Evolutionary conservation across 2,797 vertebrate species (phyloP), one percentile per base, ranked within the genome.

Genomic region (Peromyscus eremicus): DNA sequence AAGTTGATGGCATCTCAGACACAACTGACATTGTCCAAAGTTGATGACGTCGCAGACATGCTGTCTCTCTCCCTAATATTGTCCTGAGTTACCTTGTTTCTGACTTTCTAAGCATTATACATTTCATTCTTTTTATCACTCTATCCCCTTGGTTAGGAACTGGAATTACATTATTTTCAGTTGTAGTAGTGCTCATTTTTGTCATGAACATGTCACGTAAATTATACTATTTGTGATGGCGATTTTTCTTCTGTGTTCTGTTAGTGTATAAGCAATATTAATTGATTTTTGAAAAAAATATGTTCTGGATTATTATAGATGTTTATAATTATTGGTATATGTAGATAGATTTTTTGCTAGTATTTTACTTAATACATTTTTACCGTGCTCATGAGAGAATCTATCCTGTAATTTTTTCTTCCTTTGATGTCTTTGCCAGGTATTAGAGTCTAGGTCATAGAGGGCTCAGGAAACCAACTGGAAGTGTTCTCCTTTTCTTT

Each of bases 361-460:
- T 91, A 71, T 75, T 94, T 82, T 89, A 11, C 71, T 92, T 40
- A 87, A 90, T 25, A 89, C 27, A 64, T 96, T 80, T 95, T 60
- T 37, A 90, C 6, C 34, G 52, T 81, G 68, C 66, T 92, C 29
- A 55, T 86, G 62, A 92, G 27, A 80, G 40, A 85, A 95, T 89
- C 80, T 96, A 55, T n/a, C 32, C 34, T 81, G 46, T 77, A 91
- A 66, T 92, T 92, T 71, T 91, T 73, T 46, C 19, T 77, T 77
- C 60, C 57, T 90, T 87, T 90, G 85, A 46, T 82, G 29, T 91
- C 73, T 52, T 89, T 91, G 29, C 37, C 40, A 82, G 89, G 52
- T 73, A 62, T 94, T 77, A 43, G 88, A 81, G 46, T 92, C 66
- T 70, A 85, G 25, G 55, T 81, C 89, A 87, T 21, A 25, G 21